These are phyloP conservation scores for Leucosticte australis DNA, from an alignment of 2,113 vertebrate genomes.

Conservation along the genomic window DNA sequence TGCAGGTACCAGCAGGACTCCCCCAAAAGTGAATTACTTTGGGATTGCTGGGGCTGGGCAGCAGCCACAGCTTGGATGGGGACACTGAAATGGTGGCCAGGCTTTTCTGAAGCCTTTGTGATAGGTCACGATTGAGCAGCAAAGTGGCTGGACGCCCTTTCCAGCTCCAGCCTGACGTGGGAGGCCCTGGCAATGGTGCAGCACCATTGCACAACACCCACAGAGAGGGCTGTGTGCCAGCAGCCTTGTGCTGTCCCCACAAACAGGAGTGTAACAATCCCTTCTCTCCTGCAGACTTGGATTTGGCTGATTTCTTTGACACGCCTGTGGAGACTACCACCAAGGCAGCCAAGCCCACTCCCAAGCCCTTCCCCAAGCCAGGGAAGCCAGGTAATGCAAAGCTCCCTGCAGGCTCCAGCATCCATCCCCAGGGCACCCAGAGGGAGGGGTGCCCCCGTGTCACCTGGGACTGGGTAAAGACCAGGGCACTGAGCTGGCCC, in stretches of 20 bases:
- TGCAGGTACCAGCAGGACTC: fast-evolving
- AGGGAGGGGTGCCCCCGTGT: neutral
- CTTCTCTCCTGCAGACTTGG: neutral
- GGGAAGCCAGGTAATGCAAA: slow-evolving; percentile 28
- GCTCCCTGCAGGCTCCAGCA: fast-evolving
- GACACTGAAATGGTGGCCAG: neutral
- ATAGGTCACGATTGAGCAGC: fast-evolving
- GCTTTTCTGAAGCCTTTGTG: neutral
- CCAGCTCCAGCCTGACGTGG: fast-evolving
- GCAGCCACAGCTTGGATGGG: neutral
- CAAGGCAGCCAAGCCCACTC: slow-evolving; percentile 25
- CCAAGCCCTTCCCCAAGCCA: slow-evolving; percentile 22
- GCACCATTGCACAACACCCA: fast-evolving
- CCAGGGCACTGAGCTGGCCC: neutral
- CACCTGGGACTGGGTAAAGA: neutral
- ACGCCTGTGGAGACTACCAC: slow-evolving; percentile 17
- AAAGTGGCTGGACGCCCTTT: neutral
- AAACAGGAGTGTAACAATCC: neutral
- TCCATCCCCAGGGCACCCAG: fast-evolving
- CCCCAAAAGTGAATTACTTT: fast-evolving
- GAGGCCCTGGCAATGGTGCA: neutral
- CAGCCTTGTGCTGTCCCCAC: neutral
- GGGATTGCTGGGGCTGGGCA: neutral
- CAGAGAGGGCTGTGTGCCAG: fast-evolving
- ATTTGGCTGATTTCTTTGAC: slow-evolving; percentile 50